Evolutionary conservation across 2,888 invertebrate genomes (phyloP), one percentile per base, ranked within the genome.

Genomic region (Leistus spinibarbis): DNA sequence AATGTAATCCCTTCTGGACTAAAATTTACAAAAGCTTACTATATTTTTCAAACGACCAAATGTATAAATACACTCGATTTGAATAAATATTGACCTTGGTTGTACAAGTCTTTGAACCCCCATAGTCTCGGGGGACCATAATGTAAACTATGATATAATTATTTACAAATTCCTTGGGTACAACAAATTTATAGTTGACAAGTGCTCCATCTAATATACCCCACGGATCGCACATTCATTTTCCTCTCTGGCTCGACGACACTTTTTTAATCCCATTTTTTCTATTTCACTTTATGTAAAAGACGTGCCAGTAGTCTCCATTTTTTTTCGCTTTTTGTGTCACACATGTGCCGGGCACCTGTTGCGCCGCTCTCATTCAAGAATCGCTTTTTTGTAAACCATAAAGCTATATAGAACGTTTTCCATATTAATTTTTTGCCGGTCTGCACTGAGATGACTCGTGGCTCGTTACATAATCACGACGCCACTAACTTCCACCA

Each of bases 341-440:
- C 77, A 73, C 77, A 80, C 82, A 81, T 81, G 80, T 82, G 82
- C 78, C 78, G 73, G 80, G 79, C 82, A 82, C 82, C 81, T 82
- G 82, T 79, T 78, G 76, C 40, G 40, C 78, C 76, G 76, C 62
- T 60, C 71, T 69, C 74, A 74, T 74, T 74, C 67, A 74, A 67
- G 74, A 74, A 68, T 68, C 1, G 23, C 24, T 60, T 67, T 74
- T 74, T 74, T 67, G 20, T 68, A 19, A 54, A 56, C 60, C 57
- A 17, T 20, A 10, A 60, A 19, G 60, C 60, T 22, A 60, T 19
- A 71, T 63, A 53, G 64, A 71, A 71, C 71, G 54, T 71, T 71
- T 71, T 71, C 71, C 71, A 63, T 54, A 72, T 72, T 57, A 17
- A 56, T 64, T 65, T 72, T 72, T 72, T 65, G 63, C 62, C 62